Base-by-base conservation (phyloP, 2,113 vertebrate genomes). In the Chamaea fasciata region DNA sequence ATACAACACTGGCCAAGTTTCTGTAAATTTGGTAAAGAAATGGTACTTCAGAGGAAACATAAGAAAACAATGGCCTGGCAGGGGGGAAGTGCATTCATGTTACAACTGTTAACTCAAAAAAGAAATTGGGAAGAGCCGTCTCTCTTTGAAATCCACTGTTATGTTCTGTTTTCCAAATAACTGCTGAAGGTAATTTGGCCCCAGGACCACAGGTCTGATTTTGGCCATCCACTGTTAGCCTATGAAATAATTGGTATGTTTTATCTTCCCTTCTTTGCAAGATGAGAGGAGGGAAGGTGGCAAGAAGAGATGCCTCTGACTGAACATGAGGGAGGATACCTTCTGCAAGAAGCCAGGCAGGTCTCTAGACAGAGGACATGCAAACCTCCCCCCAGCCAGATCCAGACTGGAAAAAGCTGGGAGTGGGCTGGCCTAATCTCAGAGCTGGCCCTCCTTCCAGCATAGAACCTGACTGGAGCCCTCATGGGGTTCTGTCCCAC, bases 401-500 rank as follows among this genome's bases (percentile, higher is more conserved):
- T 42, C 24, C 6, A 1, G 16, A 52, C 33, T 53, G 55, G 49
- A 65, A 67, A 90, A 92, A 86, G 12, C 27, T 65, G 50, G 19
- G 39, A 86, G 19, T 12, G 2, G 26, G 21, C 15, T 28, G 37
- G 49, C 11, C 21, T 69, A 28, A 64, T 77, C 23, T 68, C 0
- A 0, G 56, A 86, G 37, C 12, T 64, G 21, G 28, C 15, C 15
- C 23, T 73, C 8, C 59, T 89, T 65, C 24, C 59, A 89, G 37
- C 59, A 83, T 15, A 20, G 14, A 12, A 22, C 19, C 37, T 4
- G 6, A 49, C 0, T 2, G 1, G 13, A 78, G 37, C 33, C 37
- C 37, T 41, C 23, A 28, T 0, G 1, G 27, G 4, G 7, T 49
- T 75, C n/a, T 1, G 0, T 60, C 19, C 46, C 39, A 60, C 31